Conservation (phyloP, 1,140 invertebrate genomes). For the Lysiphlebus fabarum region DNA sequence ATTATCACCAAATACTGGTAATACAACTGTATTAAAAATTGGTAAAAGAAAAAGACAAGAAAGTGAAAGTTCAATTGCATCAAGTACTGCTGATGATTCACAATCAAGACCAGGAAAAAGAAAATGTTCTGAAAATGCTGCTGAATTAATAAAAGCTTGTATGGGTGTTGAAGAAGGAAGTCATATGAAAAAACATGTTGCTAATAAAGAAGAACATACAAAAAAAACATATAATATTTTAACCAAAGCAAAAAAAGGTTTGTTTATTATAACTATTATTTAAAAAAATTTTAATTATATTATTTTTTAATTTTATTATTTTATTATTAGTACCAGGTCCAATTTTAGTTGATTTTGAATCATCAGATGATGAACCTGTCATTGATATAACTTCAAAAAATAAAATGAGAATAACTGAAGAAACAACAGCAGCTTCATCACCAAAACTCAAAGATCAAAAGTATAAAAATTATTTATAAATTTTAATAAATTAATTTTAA, state of each 20-base stretch:
- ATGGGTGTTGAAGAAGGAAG: slow-evolving; percentile 63
- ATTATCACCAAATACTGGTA: slow-evolving; percentile 30
- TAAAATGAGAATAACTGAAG: slow-evolving; percentile 47
- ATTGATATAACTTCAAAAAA: slow-evolving; percentile 69
- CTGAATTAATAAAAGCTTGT: slow-evolving; percentile 66
- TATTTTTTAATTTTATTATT: slow-evolving; percentile 14
- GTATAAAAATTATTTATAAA: slow-evolving; percentile 35
- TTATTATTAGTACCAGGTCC: slow-evolving; percentile 41
- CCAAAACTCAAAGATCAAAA: slow-evolving; percentile 54
- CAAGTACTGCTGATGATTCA: slow-evolving; percentile 60
- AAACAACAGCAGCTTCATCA: slow-evolving; percentile 41
- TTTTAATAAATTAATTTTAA: background rate
- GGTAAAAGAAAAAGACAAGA: slow-evolving; percentile 75
- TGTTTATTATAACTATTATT: background rate
- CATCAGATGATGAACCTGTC: slow-evolving; percentile 71
- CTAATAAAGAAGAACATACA: slow-evolving; percentile 49
- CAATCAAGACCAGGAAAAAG: slow-evolving; percentile 59
- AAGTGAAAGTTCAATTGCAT: slow-evolving; percentile 60
- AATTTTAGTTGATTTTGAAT: slow-evolving; percentile 58
- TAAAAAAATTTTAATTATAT: background rate
- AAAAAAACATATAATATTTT: slow-evolving; percentile 54
- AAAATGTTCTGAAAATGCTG: slow-evolving; percentile 67
- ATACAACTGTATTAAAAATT: slow-evolving; percentile 53
- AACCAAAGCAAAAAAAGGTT: slow-evolving; percentile 53
- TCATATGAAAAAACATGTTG: slow-evolving; percentile 49